Evolutionary conservation across 2,113 vertebrate genomes (phyloP).

Genomic region (Dicaeum eximium): DNA sequence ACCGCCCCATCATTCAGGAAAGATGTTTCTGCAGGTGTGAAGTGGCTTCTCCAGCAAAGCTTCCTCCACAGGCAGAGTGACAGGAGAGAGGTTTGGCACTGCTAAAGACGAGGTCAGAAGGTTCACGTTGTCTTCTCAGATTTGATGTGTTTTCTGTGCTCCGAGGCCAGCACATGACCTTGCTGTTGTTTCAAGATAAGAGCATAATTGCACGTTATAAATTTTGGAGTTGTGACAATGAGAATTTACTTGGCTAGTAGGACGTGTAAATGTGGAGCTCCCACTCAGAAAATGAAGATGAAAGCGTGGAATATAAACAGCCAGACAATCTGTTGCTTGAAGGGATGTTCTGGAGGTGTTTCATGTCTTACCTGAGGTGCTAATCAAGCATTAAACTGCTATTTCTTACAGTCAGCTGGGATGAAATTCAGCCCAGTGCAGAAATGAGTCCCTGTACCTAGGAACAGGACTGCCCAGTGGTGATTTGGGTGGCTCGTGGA

Average conservation of each 20-base stretch:
- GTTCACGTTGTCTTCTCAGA: not conserved
- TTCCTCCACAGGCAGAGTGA: not conserved
- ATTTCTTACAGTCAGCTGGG: not conserved
- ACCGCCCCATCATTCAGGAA: conserved; percentile 30
- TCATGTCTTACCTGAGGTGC: not conserved
- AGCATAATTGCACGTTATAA: not conserved
- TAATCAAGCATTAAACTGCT: not conserved
- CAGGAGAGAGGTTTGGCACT: not conserved
- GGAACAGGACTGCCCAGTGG: not conserved
- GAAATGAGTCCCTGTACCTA: not conserved
- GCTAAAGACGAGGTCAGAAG: not conserved
- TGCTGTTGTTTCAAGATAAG: not conserved
- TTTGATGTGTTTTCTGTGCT: not conserved
- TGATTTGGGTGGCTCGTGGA: not conserved
- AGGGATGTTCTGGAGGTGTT: not conserved
- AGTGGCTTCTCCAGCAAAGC: not conserved
- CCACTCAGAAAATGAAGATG: not conserved
- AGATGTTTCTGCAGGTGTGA: conserved; percentile 61
- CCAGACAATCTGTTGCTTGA: not conserved
- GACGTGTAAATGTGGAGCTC: not conserved
- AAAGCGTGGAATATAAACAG: not conserved
- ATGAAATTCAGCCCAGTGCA: not conserved
- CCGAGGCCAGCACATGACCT: not conserved
- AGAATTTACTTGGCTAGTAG: not conserved
- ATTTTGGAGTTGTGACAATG: not conserved